Evolutionary conservation across 2,113 vertebrate genomes (phyloP).

Genomic region (Chloropsis hardwickii): DNA sequence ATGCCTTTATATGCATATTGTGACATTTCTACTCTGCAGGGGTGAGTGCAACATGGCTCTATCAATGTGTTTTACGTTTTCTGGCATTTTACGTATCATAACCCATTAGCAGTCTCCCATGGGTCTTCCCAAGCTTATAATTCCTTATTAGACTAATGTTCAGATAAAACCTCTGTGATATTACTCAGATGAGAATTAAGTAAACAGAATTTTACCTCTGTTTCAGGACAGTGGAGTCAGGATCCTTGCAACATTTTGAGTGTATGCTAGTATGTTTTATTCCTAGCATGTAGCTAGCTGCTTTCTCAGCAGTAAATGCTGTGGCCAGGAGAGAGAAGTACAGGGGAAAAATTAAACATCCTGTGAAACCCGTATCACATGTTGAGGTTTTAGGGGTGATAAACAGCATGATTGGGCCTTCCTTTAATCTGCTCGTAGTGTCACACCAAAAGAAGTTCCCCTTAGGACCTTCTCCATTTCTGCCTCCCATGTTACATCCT

Average conservation of each 20-base stretch:
- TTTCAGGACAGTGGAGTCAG: neutral
- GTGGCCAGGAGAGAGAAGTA: neutral
- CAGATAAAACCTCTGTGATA: constrained; percentile 13
- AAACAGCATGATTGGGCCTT: neutral
- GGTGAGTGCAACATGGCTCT: neutral
- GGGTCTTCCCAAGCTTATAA: neutral
- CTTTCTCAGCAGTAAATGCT: neutral
- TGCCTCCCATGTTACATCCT: neutral
- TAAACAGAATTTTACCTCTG: neutral
- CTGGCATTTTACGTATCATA: neutral
- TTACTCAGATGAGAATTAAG: neutral
- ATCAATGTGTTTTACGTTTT: neutral
- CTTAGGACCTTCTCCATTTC: neutral
- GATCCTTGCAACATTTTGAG: neutral
- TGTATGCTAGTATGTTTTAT: neutral
- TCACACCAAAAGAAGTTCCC: neutral
- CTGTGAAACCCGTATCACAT: neutral
- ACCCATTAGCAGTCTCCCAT: constrained; percentile 1
- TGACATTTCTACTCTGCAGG: neutral
- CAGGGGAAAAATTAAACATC: neutral
- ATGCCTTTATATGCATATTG: neutral
- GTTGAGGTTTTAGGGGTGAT: neutral
- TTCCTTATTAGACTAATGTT: neutral
- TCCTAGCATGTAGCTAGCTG: neutral
- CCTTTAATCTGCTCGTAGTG: neutral